These are phyloP conservation scores for Lophura nycthemera DNA, from an alignment of 2,113 vertebrate genomes.

Conservation along the genomic window DNA sequence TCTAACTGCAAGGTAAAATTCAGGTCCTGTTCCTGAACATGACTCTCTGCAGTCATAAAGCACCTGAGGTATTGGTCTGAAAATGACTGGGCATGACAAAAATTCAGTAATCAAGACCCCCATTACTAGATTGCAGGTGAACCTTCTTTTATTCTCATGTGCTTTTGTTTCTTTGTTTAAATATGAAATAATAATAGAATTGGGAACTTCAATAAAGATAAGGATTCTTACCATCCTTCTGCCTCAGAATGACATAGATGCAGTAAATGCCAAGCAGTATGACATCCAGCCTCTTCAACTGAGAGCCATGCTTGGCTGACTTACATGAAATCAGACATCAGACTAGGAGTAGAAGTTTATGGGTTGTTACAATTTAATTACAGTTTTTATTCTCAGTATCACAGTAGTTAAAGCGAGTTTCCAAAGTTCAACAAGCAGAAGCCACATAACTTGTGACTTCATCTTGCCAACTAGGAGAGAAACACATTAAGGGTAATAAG, in stretches of 20 bases:
- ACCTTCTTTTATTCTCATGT: not conserved
- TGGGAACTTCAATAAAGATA: not conserved
- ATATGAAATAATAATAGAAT: not conserved
- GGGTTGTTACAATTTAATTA: not conserved
- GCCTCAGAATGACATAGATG: not conserved
- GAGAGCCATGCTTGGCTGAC: not conserved
- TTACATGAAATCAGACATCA: not conserved
- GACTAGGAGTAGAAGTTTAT: not conserved
- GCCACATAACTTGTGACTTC: slow-evolving; percentile 29
- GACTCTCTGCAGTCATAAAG: not conserved
- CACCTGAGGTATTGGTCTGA: not conserved
- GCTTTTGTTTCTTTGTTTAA: not conserved
- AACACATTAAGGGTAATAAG: slow-evolving; percentile 25
- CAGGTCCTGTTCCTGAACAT: not conserved
- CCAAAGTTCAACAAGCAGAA: slow-evolving; percentile 34
- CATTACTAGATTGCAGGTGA: not conserved
- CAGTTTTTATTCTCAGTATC: slow-evolving; percentile 20
- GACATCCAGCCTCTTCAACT: accelerated
- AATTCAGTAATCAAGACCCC: not conserved
- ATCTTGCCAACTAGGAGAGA: slow-evolving; percentile 50
- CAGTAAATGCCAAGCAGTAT: accelerated
- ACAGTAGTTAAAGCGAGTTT: not conserved
- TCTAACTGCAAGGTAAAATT: not conserved
- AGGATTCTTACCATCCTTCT: not conserved
- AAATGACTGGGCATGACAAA: not conserved